These are phyloP conservation scores for Drepana falcataria DNA, from an alignment of 2,888 invertebrate genomes.

Conservation along the genomic window DNA sequence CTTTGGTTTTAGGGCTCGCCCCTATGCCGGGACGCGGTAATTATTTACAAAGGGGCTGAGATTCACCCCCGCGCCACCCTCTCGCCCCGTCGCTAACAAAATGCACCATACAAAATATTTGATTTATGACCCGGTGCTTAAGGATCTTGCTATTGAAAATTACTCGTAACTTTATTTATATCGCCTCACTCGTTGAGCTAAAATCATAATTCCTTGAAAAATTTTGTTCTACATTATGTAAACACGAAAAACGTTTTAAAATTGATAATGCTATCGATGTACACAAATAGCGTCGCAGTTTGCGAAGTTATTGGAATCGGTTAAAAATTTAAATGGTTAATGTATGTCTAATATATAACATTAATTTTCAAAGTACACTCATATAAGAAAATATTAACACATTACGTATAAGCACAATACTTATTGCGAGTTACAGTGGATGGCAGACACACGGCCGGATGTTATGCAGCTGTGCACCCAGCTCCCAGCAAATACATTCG, in stretches of 20 bases:
- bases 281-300: background rate
- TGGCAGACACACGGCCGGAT: slow-evolving; percentile 41
- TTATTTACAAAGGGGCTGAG: slow-evolving; percentile 70
- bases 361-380: no score
- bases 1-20: slow-evolving; percentile 44
- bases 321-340: no score
- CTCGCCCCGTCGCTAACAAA: slow-evolving; percentile 23
- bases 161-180: background rate
- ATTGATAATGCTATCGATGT: background rate
- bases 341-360: no score
- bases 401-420: slow-evolving; percentile 1
- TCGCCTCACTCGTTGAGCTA: background rate
- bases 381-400: no score
- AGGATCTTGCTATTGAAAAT: background rate
- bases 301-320: no score
- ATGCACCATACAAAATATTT: slow-evolving; percentile 20
- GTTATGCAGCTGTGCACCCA: slow-evolving; percentile 58
- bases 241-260: background rate
- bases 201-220: background rate
- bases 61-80: slow-evolving; percentile 42
- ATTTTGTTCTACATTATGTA: background rate
- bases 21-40: slow-evolving; percentile 52
- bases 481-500: slow-evolving; percentile 24
- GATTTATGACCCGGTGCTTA: slow-evolving; percentile 9
- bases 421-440: slow-evolving; percentile 8